These are phyloP conservation scores for Hydra vulgaris DNA, from an alignment of 30 jellyfish, hydroid and myxozoan species.

Conservation along the genomic window DNA sequence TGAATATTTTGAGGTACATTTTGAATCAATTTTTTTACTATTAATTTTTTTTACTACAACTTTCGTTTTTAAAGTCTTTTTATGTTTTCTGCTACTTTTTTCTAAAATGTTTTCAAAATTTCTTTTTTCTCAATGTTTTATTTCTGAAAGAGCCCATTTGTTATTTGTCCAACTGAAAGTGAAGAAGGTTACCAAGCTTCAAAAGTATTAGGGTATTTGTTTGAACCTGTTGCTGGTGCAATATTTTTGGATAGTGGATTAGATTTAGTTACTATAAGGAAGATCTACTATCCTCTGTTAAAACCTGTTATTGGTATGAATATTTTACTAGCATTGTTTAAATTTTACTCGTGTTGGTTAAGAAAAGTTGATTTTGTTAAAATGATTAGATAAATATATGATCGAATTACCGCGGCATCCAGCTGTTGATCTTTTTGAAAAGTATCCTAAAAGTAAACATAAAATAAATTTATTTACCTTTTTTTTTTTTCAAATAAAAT, in stretches of 20 bases:
- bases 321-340: background rate
- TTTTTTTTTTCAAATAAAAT: background rate
- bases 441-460: conserved; percentile 31
- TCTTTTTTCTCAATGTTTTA: background rate
- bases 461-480: conserved; percentile 14
- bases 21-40: background rate
- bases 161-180: conserved; percentile 31
- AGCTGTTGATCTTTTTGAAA: conserved; percentile 36
- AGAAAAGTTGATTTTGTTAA: background rate
- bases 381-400: conserved; percentile 33
- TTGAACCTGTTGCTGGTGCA: conserved; percentile 95
- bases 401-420: conserved; percentile 50
- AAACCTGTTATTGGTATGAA: conserved; percentile 58
- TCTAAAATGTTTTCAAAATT: background rate
- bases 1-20: conserved; percentile 19
- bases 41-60: background rate
- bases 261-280: conserved; percentile 60
- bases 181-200: conserved; percentile 68
- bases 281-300: conserved; percentile 57
- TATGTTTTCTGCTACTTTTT: background rate
- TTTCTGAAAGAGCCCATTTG: conserved; percentile 54
- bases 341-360: background rate
- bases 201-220: conserved; percentile 71
- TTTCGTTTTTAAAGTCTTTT: background rate
- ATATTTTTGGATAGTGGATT: conserved; percentile 72